Evolutionary conservation across 2,797 vertebrate species (phyloP).

Genomic region (Mormyrus proboscirostris): DNA sequence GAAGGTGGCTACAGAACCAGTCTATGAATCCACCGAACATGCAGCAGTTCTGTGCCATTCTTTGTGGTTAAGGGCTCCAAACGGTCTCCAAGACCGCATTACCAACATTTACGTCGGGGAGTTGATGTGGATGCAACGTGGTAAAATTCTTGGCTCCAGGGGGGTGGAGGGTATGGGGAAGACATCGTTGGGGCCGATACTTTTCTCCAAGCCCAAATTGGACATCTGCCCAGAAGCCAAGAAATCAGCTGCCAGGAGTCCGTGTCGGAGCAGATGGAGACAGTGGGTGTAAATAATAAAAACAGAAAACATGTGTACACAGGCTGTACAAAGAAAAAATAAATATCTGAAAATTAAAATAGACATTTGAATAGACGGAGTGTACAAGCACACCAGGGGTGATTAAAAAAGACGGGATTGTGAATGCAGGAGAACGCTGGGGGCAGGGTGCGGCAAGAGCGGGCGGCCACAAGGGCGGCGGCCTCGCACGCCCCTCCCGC

Average conservation of each 20-base stretch:
- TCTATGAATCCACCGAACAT: not conserved
- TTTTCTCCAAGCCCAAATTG: not conserved
- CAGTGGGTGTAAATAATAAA: conserved; percentile 22
- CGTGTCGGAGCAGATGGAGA: not conserved
- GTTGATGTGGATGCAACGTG: not conserved
- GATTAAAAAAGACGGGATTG: conserved; percentile 22
- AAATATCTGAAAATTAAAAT: conserved; percentile 18
- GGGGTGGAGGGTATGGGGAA: not conserved
- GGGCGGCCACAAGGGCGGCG: not conserved
- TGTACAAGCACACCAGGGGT: conserved; percentile 1
- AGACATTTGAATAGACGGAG: conserved; percentile 23
- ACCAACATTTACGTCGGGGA: not conserved
- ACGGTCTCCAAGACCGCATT: not conserved
- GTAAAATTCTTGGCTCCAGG: not conserved
- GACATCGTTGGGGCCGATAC: not conserved
- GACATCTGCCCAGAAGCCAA: not conserved
- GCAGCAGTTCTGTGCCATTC: not conserved
- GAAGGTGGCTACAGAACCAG: not conserved
- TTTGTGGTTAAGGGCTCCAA: not conserved
- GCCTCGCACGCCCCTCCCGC: not conserved
- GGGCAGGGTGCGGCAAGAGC: conserved; percentile 28
- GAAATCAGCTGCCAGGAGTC: not conserved
- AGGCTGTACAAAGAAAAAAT: conserved; percentile 21
- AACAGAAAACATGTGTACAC: conserved; percentile 28
- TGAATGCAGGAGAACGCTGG: conserved; percentile 27